phyloP scores from a whole-genome alignment of 2,797 vertebrate genomes.

The Protosalanx chinensis region DNA sequence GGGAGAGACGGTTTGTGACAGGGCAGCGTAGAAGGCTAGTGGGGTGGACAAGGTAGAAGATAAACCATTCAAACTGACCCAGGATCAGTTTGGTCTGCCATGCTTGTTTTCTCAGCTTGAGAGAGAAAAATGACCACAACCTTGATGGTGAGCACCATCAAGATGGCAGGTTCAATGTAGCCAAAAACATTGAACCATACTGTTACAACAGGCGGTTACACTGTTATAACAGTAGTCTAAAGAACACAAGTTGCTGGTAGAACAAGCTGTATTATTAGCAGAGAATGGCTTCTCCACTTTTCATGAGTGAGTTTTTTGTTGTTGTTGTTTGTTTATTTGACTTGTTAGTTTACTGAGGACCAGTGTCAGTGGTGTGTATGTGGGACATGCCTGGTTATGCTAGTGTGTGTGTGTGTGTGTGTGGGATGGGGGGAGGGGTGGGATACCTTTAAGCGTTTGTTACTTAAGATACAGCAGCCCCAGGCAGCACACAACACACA shows the following conservation, averaged over 20 bases:
- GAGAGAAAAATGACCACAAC: too few relatives aligned
- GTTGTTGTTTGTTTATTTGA: not conserved
- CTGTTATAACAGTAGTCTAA: not conserved
- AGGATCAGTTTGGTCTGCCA: too few relatives aligned
- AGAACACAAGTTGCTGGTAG: too few relatives aligned
- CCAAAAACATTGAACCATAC: too few relatives aligned
- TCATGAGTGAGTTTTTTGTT: too few relatives aligned
- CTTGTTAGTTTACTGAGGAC: conserved; percentile 18
- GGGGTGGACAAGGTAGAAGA: not conserved
- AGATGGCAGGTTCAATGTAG: too few relatives aligned
- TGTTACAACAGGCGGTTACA: not conserved
- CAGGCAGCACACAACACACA: conserved; percentile 64
- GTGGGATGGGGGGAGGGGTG: conserved; percentile 29
- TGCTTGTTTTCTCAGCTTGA: too few relatives aligned
- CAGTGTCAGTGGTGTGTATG: conserved; percentile 35
- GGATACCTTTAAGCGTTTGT: conserved; percentile 59
- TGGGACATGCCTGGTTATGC: conserved; percentile 61
- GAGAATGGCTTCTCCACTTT: too few relatives aligned
- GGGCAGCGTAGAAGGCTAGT: not conserved
- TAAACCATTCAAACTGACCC: too few relatives aligned
- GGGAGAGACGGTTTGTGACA: conserved; percentile 12
- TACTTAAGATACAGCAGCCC: conserved; percentile 64
- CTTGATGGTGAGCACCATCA: too few relatives aligned
- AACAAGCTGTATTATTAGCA: too few relatives aligned
- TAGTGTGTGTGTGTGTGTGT: conserved; percentile 4